Evolutionary conservation across 2,888 invertebrate genomes (phyloP).

Genomic region (Sepiola atlantica): DNA sequence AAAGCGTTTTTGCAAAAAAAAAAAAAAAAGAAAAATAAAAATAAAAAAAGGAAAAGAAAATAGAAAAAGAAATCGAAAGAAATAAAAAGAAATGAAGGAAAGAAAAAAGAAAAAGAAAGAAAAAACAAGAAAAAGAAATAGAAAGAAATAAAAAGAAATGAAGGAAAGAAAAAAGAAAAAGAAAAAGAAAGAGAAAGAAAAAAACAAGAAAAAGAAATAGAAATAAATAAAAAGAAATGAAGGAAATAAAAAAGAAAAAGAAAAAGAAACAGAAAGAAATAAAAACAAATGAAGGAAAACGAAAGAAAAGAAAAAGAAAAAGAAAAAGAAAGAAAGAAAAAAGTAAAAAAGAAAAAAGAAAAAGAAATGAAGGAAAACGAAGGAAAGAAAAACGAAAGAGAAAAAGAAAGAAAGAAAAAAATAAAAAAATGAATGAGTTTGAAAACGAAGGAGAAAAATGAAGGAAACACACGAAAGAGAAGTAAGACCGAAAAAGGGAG

Average conservation of each 20-base stretch:
- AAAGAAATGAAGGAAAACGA: accelerated
- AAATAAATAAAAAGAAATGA: not conserved
- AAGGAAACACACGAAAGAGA: not conserved
- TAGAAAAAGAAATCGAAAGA: not conserved
- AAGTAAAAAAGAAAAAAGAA: not conserved
- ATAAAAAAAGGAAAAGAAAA: not conserved
- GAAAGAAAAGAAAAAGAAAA: not conserved
- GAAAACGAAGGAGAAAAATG: not conserved
- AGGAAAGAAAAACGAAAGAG: not conserved
- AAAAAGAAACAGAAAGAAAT: no score
- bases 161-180: not conserved
- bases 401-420: no score
- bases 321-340: not conserved
- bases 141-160: no score
- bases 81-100: not conserved
- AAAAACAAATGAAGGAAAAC: no score
- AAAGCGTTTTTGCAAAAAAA: not conserved
- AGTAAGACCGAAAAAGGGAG: not conserved
- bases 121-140: not conserved
- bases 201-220: not conserved
- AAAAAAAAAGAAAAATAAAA: not conserved
- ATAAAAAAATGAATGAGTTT: no score
- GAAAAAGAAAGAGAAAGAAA: not conserved
- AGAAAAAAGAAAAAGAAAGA: not conserved
- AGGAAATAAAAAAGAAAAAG: no score